Evolutionary conservation across 2,797 vertebrate species (phyloP).

Genomic region (Anomalospiza imberbis): DNA sequence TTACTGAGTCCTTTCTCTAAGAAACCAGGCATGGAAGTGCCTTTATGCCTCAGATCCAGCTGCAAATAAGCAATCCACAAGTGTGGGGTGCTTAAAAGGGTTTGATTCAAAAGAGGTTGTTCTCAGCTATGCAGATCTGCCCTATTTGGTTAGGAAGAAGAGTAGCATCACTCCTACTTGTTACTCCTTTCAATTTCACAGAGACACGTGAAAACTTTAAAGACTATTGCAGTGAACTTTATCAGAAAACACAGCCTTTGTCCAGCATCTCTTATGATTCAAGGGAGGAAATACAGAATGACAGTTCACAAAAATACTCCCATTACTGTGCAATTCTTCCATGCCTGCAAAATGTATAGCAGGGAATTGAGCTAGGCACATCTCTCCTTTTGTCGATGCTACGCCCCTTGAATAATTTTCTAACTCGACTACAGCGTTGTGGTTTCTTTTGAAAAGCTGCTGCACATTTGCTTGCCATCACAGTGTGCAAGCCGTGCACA

Average conservation of each 20-base stretch:
- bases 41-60: background rate
- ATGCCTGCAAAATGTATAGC: background rate
- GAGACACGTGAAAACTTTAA: background rate
- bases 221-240: background rate
- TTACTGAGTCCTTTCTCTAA: background rate
- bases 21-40: background rate
- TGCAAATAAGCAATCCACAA: background rate
- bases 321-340: background rate
- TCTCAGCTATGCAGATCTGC: rapidly evolving
- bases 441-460: background rate
- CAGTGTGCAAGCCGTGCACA: background rate
- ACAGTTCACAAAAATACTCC: background rate
- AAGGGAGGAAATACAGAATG: background rate
- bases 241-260: background rate
- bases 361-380: background rate
- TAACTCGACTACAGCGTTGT: background rate
- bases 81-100: rapidly evolving
- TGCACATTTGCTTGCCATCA: background rate
- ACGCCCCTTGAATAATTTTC: background rate
- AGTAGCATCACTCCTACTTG: background rate
- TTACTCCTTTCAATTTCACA: background rate
- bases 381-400: background rate
- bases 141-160: background rate
- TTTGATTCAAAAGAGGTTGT: background rate
- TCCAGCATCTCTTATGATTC: background rate